Base-by-base conservation (phyloP, 2,113 vertebrate species). In the Salvator merianae region DNA sequence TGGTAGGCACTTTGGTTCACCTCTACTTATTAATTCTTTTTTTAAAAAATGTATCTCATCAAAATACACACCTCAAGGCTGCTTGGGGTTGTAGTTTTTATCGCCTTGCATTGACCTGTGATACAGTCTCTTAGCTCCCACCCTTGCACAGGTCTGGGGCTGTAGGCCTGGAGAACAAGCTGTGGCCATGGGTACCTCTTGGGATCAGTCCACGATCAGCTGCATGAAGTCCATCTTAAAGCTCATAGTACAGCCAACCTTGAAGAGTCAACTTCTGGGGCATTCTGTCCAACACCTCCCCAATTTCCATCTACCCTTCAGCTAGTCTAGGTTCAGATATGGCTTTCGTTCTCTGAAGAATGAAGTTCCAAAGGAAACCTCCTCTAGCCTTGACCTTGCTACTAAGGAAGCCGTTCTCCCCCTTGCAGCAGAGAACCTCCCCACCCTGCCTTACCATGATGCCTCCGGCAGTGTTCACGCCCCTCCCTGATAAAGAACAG, bases 371-470 rank as follows among this genome's bases (percentile, higher is more conserved):
- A 87, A 83, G 26, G 65, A 36, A 53, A 8, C 7, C 14, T 5
- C 24, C 43, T 28, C 55, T 63, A 6, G 62, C 4, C 7, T 9
- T n/a, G 18, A 7, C 28, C 1, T 36, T 43, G 32, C 24, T 47
- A 68, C 36, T 20, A 9, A 32, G 30, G 63, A 71, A 80, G 16
- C 50, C 36, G 9, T 32, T 3, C 1, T 6, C 38, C 7, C 34
- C 32, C 10, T 70, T 26, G 6, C 30, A n/a, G 32, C 28, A 18
- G 30, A 28, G 22, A 75, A 53, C 24, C 26, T 32, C 59, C n/a
- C 55, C 13, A 66, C 24, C 53, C 22, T 22, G 72, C 47, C 74
- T 90, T 79, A 90, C 88, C 90, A 89, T 91, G 62, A 20, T 76
- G 62, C 79, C 50, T 88, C 40, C 34, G 53, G 69, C 0, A 22